phyloP scores from a whole-genome alignment of 1,140 invertebrate genomes.

The Andricus grossulariae region DNA sequence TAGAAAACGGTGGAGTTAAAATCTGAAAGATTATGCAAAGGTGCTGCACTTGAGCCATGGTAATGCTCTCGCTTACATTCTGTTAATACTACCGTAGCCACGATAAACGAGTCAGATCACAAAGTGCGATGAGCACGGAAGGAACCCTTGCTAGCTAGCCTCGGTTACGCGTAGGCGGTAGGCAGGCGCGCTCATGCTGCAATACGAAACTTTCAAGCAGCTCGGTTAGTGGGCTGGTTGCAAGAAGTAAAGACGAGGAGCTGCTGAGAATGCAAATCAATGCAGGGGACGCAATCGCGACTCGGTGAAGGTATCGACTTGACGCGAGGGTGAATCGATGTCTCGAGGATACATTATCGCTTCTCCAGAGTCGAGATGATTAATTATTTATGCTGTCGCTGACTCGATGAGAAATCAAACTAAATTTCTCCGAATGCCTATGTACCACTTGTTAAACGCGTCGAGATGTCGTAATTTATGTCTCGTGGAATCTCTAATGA shows the following conservation, averaged over 20 bases:
- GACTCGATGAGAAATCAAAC: constrained; percentile 24
- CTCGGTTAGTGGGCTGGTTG: constrained; percentile 30
- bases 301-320: constrained; percentile 48
- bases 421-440: constrained; percentile 28
- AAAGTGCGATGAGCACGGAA: constrained; percentile 28
- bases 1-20: constrained; percentile 10
- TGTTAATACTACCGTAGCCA: constrained; percentile 10
- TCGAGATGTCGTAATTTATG: constrained; percentile 29
- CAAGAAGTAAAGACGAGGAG: constrained; percentile 47
- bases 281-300: constrained; percentile 50
- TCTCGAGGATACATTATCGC: constrained; percentile 49
- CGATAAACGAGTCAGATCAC: constrained; percentile 18
- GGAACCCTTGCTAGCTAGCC: background rate
- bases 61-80: constrained; percentile 29
- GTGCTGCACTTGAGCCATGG: constrained; percentile 4
- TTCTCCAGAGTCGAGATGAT: constrained; percentile 47
- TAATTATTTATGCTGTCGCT: constrained; percentile 48
- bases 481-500: constrained; percentile 27
- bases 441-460: constrained; percentile 29
- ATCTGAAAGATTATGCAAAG: constrained; percentile 30
- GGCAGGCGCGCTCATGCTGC: background rate
- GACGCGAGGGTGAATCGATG: constrained; percentile 39
- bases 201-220: constrained; percentile 30
- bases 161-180: constrained; percentile 13
- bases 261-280: constrained; percentile 49